These are phyloP conservation scores for Felis catus DNA, from an alignment of 2,113 vertebrate genomes.

Conservation along the genomic window F.catus_Fca126_mat1.0 CM031411.1:117950001-117950500, in stretches of 20 bases:
- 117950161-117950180: not conserved
- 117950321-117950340: not conserved
- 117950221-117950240: not conserved
- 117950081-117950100: not conserved
- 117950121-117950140: not conserved
- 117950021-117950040: not conserved
- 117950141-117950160: not conserved
- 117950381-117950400: not conserved
- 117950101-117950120: not conserved
- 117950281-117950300: not conserved
- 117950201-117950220: not conserved
- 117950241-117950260: not conserved
- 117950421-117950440: not conserved
- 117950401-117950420: not conserved
- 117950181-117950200: not conserved
- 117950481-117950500: not conserved
- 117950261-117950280: not conserved
- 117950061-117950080: not conserved
- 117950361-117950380: not conserved
- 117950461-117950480: not conserved
- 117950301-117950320: not conserved
- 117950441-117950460: not conserved
- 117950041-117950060: not conserved
- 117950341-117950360: not conserved
- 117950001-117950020: not conserved